Percentiles rank a stretch among this genome's conserved stretches.
phyloP scores from a whole-genome alignment of 2,113 vertebrate species.

The Hippolais icterina region DNA sequence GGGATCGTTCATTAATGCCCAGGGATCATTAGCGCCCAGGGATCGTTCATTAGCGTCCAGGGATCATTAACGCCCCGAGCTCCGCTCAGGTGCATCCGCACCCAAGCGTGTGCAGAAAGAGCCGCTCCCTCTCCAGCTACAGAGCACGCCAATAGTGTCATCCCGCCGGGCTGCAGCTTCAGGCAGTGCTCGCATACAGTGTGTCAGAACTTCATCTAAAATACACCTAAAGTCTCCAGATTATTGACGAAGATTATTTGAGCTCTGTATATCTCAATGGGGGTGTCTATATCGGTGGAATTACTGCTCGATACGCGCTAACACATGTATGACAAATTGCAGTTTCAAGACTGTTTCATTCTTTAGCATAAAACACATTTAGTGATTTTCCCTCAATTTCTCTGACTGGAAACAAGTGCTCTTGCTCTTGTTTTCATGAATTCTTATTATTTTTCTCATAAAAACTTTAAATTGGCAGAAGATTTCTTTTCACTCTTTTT shows the following conservation, averaged over 20 bases:
- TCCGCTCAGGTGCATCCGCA: background rate
- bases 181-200: fast-evolving
- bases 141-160: fast-evolving
- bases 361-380: background rate
- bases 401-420: background rate
- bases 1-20: too few relatives aligned
- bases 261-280: background rate
- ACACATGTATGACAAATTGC: fast-evolving
- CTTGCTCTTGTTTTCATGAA: background rate
- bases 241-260: background rate
- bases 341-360: background rate
- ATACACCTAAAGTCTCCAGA: background rate
- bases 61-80: background rate
- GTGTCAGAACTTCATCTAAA: fast-evolving
- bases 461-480: background rate
- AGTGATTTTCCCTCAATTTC: background rate
- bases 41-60: too few relatives aligned
- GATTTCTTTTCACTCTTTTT: background rate
- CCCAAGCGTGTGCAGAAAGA: fast-evolving
- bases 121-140: background rate
- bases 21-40: too few relatives aligned
- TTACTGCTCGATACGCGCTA: background rate
- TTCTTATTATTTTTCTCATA: background rate
- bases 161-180: background rate
- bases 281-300: background rate